Conservation (phyloP, 2,888 invertebrate genomes). For the Eugnorisma glareosa region DNA sequence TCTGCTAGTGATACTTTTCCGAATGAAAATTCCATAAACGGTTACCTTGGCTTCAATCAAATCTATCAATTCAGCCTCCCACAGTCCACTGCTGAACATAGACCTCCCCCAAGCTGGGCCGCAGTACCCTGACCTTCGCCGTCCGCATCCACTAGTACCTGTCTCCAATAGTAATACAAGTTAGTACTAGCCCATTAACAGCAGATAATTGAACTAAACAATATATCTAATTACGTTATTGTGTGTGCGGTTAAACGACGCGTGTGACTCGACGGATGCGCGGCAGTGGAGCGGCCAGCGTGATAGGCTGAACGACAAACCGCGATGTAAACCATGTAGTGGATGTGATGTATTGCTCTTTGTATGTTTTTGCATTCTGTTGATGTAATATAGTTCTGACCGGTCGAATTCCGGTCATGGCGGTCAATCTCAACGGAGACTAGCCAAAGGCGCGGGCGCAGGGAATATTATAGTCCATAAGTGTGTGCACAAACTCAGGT, state of each 20-base stretch:
- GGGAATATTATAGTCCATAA: not conserved
- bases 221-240: slow-evolving; percentile 57
- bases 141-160: not conserved
- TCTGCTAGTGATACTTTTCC: not conserved
- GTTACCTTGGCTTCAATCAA: not conserved
- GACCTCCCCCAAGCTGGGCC: not conserved
- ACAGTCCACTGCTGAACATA: not conserved
- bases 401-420: not conserved
- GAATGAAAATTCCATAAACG: not conserved
- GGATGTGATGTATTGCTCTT: not conserved
- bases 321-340: not conserved
- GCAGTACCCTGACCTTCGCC: not conserved
- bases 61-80: not conserved
- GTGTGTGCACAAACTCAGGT: not conserved
- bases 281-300: slow-evolving; percentile 2
- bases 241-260: slow-evolving; percentile 53
- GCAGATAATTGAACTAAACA: slow-evolving; percentile 42
- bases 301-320: slow-evolving; percentile 28
- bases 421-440: not conserved
- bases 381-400: not conserved
- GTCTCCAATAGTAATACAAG: not conserved
- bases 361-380: not conserved
- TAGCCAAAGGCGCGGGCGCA: not conserved
- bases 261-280: slow-evolving; percentile 19
- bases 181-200: slow-evolving; percentile 1